Base-by-base conservation (phyloP, 1,140 invertebrate species). In the Notospermus geniculatus region DNA sequence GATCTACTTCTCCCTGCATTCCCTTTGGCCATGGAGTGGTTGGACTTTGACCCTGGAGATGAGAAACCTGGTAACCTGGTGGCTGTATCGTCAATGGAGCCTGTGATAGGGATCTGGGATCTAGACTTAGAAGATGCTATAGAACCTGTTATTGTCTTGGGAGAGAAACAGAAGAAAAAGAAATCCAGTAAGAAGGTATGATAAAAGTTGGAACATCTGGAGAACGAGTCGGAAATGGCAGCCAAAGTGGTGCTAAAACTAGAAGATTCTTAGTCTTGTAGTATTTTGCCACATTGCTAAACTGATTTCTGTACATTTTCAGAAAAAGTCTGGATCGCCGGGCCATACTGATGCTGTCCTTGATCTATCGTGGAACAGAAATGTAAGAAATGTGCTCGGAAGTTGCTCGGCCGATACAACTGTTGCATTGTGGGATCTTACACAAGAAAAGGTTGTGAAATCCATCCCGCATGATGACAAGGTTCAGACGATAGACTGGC, bases 31-130 rank as follows among this genome's bases (percentile, higher is more conserved):
- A 86, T 97, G 28, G 93, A 97, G 80, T 97, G 93, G 92, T 78
- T 97, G 36, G 89, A 90, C 77, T 92, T 88, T 83, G 89, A 95
- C 79, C 87, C 90, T 0, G 32, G 79, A 79, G 65, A 87, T 85
- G 77, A 81, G 80, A 62, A 82, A 62, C 84, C 86, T 80, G 87
- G 88, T 86, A 97, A 95, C 79, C 87, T 94, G 67, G 89, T 93
- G 71, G 95, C 94, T 2, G 85, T 98, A 70, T 95, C 93, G 17
- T 89, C 88, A 41, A 95, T 98, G 91, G 88, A 89, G 64, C 88
- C 93, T 1, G 86, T 92, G 46, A 96, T 98, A 61, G 88, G 93
- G 64, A 86, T 98, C 13, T 98, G 95, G 95, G 93, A 98, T 80
- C 80, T 98, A 30, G 95, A 98, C 83, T 85, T 98, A 56, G 87